Evolutionary conservation across 1,140 invertebrate genomes (phyloP), one percentile per base, ranked within the genome.

Genomic region (Drosophila bocki): DNA sequence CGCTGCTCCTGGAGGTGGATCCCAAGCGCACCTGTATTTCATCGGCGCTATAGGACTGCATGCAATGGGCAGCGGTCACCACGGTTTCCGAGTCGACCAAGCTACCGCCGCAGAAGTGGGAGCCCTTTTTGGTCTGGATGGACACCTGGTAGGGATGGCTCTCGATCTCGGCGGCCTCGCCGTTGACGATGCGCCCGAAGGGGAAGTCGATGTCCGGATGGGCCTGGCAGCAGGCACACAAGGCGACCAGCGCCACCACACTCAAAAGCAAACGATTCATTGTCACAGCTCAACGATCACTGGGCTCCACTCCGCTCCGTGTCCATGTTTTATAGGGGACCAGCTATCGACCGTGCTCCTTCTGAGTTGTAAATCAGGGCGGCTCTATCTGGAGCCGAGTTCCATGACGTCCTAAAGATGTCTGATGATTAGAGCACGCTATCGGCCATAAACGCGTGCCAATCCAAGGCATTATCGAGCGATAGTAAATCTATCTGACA

Each of bases 1-100:
- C 92, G 4, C 45, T 26, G 50, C 61, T 83, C 45, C 56, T 77
- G 9, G 48, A 8, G 1, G 86, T 81, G 15, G 88, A 80, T 12
- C 91, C 91, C 7, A 82, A 15, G n/a, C 91, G 91, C 0, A 92
- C 65, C 37, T 81, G 72, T 1, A 92, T 32, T 50, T 80, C 44
- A 17, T 3, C 33, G 4, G 82, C 68, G 4, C 35, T 32, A 39
- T 78, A 68, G 0, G 54, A 60, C 26, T 91, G 88, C 85, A 91
- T 63, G 67, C 95, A 96, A 78, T 96, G 95, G 56, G 94, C 95
- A 35, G 95, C 95, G n/a, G 94, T 95, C 22, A 96, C 50, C 39
- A 95, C 82, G 65, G 88, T 94, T 1, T 83, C 75, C 13, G 41
- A n/a, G 11, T 17, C 15, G 83, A 95, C 93, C 61, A 96, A 92